Evolutionary conservation across 2,888 invertebrate species (phyloP).

Genomic region (Danaus chrysippus): DNA sequence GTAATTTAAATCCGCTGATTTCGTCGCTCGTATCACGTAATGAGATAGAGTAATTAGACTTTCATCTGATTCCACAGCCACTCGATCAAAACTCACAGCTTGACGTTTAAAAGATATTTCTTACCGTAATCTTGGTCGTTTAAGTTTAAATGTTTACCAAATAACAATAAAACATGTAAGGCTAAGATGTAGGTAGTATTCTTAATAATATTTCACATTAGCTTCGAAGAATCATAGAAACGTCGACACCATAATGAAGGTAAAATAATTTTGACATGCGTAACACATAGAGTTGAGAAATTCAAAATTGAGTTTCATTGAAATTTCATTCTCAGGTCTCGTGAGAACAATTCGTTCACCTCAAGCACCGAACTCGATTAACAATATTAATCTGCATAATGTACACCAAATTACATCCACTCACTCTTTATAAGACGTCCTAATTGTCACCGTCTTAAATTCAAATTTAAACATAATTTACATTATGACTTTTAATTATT

Average conservation of each 20-base stretch:
- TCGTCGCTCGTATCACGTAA: conserved; percentile 52
- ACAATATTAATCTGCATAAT: conserved; percentile 44
- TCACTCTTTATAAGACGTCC: conserved; percentile 25
- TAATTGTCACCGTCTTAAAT: conserved; percentile 40
- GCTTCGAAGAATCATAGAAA: not conserved
- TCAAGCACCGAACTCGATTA: conserved; percentile 40
- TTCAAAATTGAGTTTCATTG: conserved; percentile 16
- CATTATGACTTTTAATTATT: conserved; percentile 43
- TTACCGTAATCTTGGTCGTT: not conserved
- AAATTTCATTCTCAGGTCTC: conserved; percentile 27
- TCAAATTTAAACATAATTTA: conserved; percentile 44
- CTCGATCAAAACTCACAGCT: conserved; percentile 14
- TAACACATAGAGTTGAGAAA: conserved; percentile 12
- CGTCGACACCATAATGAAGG: not conserved
- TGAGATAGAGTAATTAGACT: conserved; percentile 63
- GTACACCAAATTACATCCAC: conserved; percentile 40
- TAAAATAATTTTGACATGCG: not conserved
- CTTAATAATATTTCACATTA: too few species aligned
- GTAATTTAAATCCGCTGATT: conserved; percentile 59
- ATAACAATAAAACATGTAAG: too few species aligned
- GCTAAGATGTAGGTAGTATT: too few species aligned
- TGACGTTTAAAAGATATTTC: conserved; percentile 3
- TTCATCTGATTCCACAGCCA: conserved; percentile 39
- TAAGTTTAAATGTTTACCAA: not conserved
- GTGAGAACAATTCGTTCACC: conserved; percentile 37